Conservation (phyloP, 2,797 vertebrate species). For the Chiroxiphia lanceolata region DNA sequence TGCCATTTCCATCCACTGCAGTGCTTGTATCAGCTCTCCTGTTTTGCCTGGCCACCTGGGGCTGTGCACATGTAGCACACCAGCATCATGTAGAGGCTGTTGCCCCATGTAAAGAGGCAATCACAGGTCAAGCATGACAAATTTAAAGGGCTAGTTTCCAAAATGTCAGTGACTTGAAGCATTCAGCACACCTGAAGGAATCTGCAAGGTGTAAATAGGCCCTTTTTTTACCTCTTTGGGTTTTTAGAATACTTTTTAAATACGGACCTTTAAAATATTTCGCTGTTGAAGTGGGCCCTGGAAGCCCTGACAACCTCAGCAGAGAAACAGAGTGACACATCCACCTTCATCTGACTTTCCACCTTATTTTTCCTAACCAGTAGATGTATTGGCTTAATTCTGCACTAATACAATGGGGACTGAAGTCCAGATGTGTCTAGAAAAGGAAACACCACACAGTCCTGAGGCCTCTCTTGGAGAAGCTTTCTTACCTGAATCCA, state of each 20-base stretch:
- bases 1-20: neutral
- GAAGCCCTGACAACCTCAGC: neutral
- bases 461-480: neutral
- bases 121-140: neutral
- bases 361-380: neutral
- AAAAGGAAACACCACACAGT: neutral
- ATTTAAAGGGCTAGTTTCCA: neutral
- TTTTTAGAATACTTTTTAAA: neutral
- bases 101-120: neutral
- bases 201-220: neutral
- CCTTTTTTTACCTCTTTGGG: neutral
- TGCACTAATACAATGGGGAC: neutral
- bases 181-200: neutral
- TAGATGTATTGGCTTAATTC: neutral
- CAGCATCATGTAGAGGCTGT: accelerated
- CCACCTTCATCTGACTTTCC: neutral
- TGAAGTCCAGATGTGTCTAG: neutral
- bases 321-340: neutral
- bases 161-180: neutral
- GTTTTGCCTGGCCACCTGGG: neutral
- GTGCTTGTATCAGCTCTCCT: neutral
- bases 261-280: neutral
- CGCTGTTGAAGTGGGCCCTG: neutral
- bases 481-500: neutral
- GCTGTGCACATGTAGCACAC: neutral